Percentiles rank a stretch among this genome's conserved stretches.
Conservation (phyloP, 2,113 vertebrate species). For the Dascyllus trimaculatus region DNA sequence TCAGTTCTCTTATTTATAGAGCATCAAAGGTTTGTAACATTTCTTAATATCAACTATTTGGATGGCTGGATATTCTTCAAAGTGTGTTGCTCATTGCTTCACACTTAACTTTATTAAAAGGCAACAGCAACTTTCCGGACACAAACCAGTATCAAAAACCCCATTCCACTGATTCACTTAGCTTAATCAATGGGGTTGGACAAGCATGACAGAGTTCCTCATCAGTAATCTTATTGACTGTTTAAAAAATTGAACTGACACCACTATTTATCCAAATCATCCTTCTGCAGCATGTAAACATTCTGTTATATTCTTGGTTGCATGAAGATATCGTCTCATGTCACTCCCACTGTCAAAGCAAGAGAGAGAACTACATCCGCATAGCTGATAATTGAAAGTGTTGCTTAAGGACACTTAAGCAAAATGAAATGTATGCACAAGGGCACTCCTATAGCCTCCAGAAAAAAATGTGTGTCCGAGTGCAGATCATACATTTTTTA, state of each 20-base stretch:
- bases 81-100: too few relatives aligned
- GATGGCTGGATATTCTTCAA: too few relatives aligned
- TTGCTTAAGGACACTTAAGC: conserved; percentile 21
- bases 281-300: neutral
- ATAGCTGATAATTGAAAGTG: conserved; percentile 17
- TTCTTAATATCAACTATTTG: too few relatives aligned
- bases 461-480: neutral
- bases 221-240: neutral
- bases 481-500: neutral
- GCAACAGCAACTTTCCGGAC: too few relatives aligned
- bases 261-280: neutral
- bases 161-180: too few relatives aligned
- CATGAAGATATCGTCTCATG: neutral
- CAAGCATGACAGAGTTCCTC: neutral
- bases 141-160: too few relatives aligned
- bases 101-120: too few relatives aligned
- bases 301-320: neutral
- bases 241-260: neutral
- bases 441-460: neutral
- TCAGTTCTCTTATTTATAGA: too few relatives aligned
- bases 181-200: neutral
- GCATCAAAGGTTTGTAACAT: too few relatives aligned
- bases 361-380: neutral
- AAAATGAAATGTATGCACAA: conserved; percentile 11
- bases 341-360: neutral